Evolutionary conservation across 2,888 invertebrate species (phyloP).

Genomic region (Ophion costatus): DNA sequence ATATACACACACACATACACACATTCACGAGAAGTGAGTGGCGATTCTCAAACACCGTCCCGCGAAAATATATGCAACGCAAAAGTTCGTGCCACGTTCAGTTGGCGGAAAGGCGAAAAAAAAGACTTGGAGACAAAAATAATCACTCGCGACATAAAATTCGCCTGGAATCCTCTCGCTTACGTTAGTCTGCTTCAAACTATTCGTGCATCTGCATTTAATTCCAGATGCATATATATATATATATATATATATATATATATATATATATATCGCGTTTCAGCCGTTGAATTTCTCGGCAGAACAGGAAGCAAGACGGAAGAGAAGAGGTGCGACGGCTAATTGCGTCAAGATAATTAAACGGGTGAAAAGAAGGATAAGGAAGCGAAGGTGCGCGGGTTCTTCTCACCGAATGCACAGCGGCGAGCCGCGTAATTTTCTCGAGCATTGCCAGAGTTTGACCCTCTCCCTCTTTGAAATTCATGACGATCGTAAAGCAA

Average conservation of each 20-base stretch:
- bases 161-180: slow-evolving; percentile 37
- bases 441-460: slow-evolving; percentile 24
- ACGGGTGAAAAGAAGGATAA: slow-evolving; percentile 53
- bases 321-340: slow-evolving; percentile 56
- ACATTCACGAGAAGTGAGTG: background rate
- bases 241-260: background rate
- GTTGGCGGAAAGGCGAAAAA: background rate
- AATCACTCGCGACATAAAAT: slow-evolving; percentile 32
- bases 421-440: slow-evolving; percentile 58
- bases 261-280: background rate
- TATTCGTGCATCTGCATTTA: slow-evolving; percentile 39
- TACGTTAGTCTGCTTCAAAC: slow-evolving; percentile 27
- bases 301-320: slow-evolving; percentile 22
- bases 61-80: slow-evolving; percentile 27
- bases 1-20: background rate
- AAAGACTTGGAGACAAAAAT: slow-evolving; percentile 14
- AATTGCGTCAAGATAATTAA: slow-evolving; percentile 77
- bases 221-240: background rate
- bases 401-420: slow-evolving; percentile 54
- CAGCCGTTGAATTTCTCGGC: slow-evolving; percentile 36
- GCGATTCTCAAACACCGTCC: slow-evolving; percentile 13
- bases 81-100: background rate
- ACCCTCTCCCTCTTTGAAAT: slow-evolving; percentile 49
- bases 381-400: slow-evolving; percentile 6
- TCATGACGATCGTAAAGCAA: slow-evolving; percentile 64